These are phyloP conservation scores for Tetranychus truncatus DNA, from an alignment of 2,888 invertebrate species.

Conservation along the genomic window DNA sequence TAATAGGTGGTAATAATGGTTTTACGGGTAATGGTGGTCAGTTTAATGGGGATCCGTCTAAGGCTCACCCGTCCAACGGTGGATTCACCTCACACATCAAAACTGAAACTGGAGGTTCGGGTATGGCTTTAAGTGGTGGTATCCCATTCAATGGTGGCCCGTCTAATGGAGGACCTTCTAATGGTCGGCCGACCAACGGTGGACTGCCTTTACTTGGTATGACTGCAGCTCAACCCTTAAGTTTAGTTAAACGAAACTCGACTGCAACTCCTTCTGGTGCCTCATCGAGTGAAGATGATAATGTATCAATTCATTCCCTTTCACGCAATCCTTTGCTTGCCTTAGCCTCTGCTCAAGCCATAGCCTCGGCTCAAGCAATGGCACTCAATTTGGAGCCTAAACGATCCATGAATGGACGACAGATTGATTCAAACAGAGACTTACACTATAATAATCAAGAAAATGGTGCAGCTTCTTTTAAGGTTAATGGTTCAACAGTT, in stretches of 20 bases:
- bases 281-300: conserved; percentile 29
- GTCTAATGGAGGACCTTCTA: not conserved
- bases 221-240: conserved; percentile 11
- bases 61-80: too few species aligned
- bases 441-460: too few species aligned
- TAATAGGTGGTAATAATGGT: too few species aligned
- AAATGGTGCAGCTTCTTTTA: too few species aligned
- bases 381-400: conserved; percentile 53
- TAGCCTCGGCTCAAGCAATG: conserved; percentile 38
- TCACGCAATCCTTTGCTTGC: conserved; percentile 33
- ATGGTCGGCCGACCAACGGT: not conserved
- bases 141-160: not conserved
- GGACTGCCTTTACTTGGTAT: not conserved
- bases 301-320: conserved; percentile 28
- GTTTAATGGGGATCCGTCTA: too few species aligned
- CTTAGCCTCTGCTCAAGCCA: conserved; percentile 9
- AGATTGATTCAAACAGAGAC: not conserved
- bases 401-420: conserved; percentile 28
- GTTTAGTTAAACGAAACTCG: not conserved
- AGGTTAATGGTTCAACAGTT: too few species aligned
- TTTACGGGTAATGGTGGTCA: too few species aligned
- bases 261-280: not conserved
- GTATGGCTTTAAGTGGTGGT: not conserved
- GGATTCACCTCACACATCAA: too few species aligned
- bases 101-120: conserved; percentile 29